Evolutionary conservation across 1,140 invertebrate genomes (phyloP).

Genomic region (Drosophila kikkawai): DNA sequence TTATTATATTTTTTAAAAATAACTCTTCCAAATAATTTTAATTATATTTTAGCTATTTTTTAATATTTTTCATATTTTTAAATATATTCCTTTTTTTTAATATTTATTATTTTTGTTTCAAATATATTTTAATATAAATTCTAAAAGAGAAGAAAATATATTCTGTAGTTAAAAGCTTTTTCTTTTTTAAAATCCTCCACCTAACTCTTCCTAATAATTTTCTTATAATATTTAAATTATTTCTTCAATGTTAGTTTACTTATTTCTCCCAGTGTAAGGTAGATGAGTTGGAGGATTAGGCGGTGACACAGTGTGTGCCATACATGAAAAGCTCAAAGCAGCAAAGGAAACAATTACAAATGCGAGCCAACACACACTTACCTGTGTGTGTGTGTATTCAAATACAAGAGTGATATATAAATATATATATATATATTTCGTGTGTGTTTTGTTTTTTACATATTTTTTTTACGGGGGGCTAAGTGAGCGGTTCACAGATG

Average conservation of each 20-base stretch:
- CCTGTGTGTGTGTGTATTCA: slow-evolving; percentile 7
- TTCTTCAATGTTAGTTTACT: too few relatives aligned
- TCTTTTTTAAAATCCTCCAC: not conserved
- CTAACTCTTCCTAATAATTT: too few relatives aligned
- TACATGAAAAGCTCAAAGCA: slow-evolving; percentile 75
- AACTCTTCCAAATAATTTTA: too few relatives aligned
- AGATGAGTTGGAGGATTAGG: slow-evolving; percentile 14
- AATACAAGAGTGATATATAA: slow-evolving; percentile 13
- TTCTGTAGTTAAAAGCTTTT: not conserved
- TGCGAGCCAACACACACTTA: slow-evolving; percentile 33
- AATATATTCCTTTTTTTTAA: too few relatives aligned
- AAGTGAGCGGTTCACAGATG: slow-evolving; percentile 56
- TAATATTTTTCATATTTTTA: too few relatives aligned
- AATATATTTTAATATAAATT: too few relatives aligned
- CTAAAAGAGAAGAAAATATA: not conserved
- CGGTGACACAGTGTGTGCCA: slow-evolving; percentile 63
- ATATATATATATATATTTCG: slow-evolving; percentile 17
- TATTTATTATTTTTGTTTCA: too few relatives aligned
- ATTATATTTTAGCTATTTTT: too few relatives aligned
- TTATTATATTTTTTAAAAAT: too few relatives aligned
- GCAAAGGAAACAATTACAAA: slow-evolving; percentile 79
- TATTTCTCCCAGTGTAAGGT: slow-evolving; percentile 35
- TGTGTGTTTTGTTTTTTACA: slow-evolving; percentile 1
- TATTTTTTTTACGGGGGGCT: not conserved
- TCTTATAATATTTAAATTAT: not conserved